Evolutionary conservation across 2,797 vertebrate species (phyloP), one percentile per base, ranked within the genome.

Genomic region (Atherinosoma microstoma): DNA sequence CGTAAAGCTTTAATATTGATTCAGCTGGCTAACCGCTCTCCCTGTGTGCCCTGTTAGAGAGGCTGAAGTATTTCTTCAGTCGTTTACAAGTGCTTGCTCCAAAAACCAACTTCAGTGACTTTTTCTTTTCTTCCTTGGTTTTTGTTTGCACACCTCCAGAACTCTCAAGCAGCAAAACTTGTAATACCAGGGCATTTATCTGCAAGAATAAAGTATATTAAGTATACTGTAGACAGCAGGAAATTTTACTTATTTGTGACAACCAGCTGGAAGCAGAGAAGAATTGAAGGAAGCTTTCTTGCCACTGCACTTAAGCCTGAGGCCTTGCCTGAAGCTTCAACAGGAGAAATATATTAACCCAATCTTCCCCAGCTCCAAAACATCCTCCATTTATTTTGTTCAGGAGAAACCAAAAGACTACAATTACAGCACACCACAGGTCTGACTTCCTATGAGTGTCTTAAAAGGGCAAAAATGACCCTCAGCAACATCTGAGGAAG

Each of bases 1-100:
- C 73, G 2, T 67, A 73, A 73, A 79, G 78, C 84, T 83, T 83
- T 85, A 80, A 80, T 89, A 91, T 89, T 87, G 89, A 91, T 89
- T 86, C 80, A 70, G 80, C 70, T 72, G 32, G 71, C 84, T 85
- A 83, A 84, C 73, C 53, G 78, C 78, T 80, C 78, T 84, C 79
- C 75, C 87, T 67, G 58, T 68, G 79, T 84, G 76, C 70, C 80
- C 84, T 79, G 82, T 84, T 79, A 80, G 64, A 80, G 68, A 73
- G 67, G 73, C 74, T 77, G 66, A 80, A 68, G 82, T 81, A 81
- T 83, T 80, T 70, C 84, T 76, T 73, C 38, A 58, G 59, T 62
- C 32, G 18, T 79, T 77, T 79, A 64, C 57, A 67, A 56, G 45
- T 53, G 24, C 58, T 51, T 16, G 1, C 62, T 30, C 66, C 35